These are phyloP conservation scores for Anarrhichthys ocellatus DNA, from an alignment of 2,113 vertebrate species.

Conservation along the genomic window DNA sequence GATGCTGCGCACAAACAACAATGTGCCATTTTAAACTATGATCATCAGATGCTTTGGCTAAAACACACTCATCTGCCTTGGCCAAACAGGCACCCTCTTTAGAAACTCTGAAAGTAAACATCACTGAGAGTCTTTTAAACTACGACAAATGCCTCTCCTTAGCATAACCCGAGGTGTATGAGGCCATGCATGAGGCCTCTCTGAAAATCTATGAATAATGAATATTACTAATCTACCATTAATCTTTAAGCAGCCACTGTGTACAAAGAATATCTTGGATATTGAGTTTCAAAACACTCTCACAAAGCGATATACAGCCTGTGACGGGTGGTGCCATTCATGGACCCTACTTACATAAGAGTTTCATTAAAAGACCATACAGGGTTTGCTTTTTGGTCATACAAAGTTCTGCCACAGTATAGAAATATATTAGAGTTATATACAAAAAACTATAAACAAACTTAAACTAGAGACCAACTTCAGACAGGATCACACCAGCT, in stretches of 20 bases:
- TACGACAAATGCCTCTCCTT: constrained; percentile 61
- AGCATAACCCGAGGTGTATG: constrained; percentile 58
- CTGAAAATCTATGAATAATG: constrained; percentile 82
- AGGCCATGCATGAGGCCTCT: constrained; percentile 68
- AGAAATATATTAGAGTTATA: background rate
- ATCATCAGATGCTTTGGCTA: constrained; percentile 7
- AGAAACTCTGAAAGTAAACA: constrained; percentile 39
- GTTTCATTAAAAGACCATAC: constrained; percentile 42
- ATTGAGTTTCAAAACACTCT: constrained; percentile 79
- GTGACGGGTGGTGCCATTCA: constrained; percentile 74
- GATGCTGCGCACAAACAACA: background rate
- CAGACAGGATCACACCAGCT: background rate
- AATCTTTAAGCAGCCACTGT: constrained; percentile 82
- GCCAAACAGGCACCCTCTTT: constrained; percentile 1
- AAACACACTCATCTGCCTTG: constrained; percentile 18
- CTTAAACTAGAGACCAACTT: background rate
- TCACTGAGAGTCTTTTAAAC: constrained; percentile 52
- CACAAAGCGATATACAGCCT: constrained; percentile 63
- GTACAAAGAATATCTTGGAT: constrained; percentile 76
- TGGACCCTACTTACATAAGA: constrained; percentile 59
- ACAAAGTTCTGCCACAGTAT: background rate
- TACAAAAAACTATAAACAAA: background rate
- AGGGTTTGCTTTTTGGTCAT: constrained; percentile 13
- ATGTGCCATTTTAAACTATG: background rate
- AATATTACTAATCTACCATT: constrained; percentile 84